Evolutionary conservation across 2,888 invertebrate genomes (phyloP).

Genomic region (Schrankia costaestrigalis): DNA sequence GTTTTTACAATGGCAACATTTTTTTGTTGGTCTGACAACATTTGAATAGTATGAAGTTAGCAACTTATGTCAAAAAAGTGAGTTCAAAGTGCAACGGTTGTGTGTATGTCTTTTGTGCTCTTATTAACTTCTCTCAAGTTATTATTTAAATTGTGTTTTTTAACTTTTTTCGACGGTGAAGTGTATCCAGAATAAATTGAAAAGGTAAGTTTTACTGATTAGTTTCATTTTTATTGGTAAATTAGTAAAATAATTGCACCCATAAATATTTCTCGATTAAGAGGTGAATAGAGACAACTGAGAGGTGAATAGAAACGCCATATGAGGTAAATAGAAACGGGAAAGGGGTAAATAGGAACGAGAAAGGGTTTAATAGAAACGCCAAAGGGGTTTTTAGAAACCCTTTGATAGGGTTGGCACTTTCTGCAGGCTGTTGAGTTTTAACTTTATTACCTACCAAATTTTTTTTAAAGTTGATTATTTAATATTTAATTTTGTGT

Average conservation of each 20-base stretch:
- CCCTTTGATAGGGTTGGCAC: too few relatives aligned
- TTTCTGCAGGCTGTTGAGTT: conserved; percentile 9
- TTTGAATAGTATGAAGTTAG: conserved; percentile 11
- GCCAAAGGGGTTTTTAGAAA: too few relatives aligned
- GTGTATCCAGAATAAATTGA: conserved; percentile 12
- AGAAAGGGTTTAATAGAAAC: conserved; percentile 10
- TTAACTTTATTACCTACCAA: conserved; percentile 9
- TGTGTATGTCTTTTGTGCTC: conserved; percentile 11
- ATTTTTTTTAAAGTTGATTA: conserved; percentile 6
- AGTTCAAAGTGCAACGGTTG: conserved; percentile 10
- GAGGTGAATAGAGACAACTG: conserved; percentile 13
- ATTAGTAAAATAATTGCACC: conserved; percentile 9
- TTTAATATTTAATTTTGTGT: conserved; percentile 7
- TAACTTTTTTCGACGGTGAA: conserved; percentile 9
- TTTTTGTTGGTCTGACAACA: conserved; percentile 9
- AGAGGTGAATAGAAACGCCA: conserved; percentile 11
- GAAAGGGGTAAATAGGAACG: conserved; percentile 13
- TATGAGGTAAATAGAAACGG: conserved; percentile 14
- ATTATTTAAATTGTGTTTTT: conserved; percentile 15
- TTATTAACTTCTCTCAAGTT: too few relatives aligned
- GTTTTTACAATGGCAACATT: conserved; percentile 11
- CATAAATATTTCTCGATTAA: conserved; percentile 12
- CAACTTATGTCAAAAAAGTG: conserved; percentile 10
- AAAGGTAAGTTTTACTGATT: conserved; percentile 10
- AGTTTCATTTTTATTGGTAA: conserved; percentile 14